These are phyloP conservation scores for Peromyscus melanophrys DNA, from an alignment of 2,797 vertebrate genomes.

Conservation along the genomic window DNA sequence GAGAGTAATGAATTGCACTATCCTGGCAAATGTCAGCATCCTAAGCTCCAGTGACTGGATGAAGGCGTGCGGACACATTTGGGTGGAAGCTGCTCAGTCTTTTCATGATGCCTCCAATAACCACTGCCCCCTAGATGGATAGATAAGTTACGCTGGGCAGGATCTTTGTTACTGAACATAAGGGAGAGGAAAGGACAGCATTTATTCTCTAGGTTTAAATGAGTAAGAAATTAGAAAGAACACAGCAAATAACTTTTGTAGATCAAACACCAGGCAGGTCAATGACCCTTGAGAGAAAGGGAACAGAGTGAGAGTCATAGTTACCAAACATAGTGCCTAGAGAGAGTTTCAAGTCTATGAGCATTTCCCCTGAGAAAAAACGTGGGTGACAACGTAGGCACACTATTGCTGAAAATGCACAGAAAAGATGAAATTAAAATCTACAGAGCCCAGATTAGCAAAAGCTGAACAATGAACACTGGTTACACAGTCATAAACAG, in stretches of 20 bases:
- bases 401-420: not conserved
- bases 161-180: not conserved
- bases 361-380: not conserved
- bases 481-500: not conserved
- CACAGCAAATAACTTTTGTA: not conserved
- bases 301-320: not conserved
- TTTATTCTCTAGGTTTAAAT: not conserved
- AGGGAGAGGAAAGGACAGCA: not conserved
- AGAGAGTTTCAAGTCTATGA: not conserved
- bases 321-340: not conserved
- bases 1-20: not conserved
- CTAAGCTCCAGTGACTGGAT: not conserved
- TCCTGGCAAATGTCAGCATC: not conserved
- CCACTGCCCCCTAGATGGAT: not conserved
- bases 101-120: not conserved
- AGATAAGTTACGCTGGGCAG: not conserved
- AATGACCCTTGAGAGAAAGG: not conserved
- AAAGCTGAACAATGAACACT: not conserved
- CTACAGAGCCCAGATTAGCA: not conserved
- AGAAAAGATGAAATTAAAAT: not conserved
- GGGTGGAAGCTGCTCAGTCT: not conserved
- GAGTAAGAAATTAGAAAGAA: not conserved
- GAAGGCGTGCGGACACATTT: not conserved
- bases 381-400: not conserved
- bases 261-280: not conserved